Base-by-base conservation (phyloP, 2,888 invertebrate species). In the Phortica okadai region DNA sequence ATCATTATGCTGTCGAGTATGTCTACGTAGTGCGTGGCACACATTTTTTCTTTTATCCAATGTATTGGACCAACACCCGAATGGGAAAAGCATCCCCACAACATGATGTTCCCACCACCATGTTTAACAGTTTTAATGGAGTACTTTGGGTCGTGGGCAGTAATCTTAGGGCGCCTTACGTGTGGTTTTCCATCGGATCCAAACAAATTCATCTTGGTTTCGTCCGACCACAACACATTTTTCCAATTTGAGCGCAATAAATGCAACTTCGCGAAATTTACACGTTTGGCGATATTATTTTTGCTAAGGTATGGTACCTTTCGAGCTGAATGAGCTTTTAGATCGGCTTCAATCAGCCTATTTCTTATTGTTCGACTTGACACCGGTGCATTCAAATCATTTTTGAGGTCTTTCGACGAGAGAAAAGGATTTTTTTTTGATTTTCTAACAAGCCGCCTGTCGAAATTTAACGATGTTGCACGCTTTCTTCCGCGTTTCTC, bases 141-240 rank as follows among this genome's bases (percentile, higher is more conserved):
- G 25, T 78, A 73, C 25, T 45, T 74, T 5, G 74, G 74, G 21
- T 78, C 45, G 25, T 64, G 75, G 67, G 72, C 69, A 14, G 73
- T 74, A 41, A 16, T 66, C 21, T 56, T 70, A 25, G 66, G 66
- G 66, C 66, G 33, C 14, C 66, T 33, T 21, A 66, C 66, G 5
- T 42, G 6, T 33, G 25, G 66, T 41, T 66, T 66, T 33, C 66
- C 45, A 45, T 45, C 45, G 10, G 45, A 45, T 45, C 45, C 62
- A 59, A 59, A 59, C 25, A n/a, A n/a, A n/a, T n/a, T n/a, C n/a
- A n/a, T n/a, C n/a, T n/a, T n/a, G n/a, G n/a, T n/a, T n/a, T n/a
- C 14, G 62, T 62, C 62, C 16, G 62, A 62, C 62, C n/a, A 62
- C 62, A 62, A 62, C 6, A 62, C 62, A 25, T 62, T 62, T 62